Percentiles rank a stretch among this genome's conserved stretches.
Evolutionary conservation across 2,113 vertebrate species (phyloP).

Genomic region (Thunnus thynnus): DNA sequence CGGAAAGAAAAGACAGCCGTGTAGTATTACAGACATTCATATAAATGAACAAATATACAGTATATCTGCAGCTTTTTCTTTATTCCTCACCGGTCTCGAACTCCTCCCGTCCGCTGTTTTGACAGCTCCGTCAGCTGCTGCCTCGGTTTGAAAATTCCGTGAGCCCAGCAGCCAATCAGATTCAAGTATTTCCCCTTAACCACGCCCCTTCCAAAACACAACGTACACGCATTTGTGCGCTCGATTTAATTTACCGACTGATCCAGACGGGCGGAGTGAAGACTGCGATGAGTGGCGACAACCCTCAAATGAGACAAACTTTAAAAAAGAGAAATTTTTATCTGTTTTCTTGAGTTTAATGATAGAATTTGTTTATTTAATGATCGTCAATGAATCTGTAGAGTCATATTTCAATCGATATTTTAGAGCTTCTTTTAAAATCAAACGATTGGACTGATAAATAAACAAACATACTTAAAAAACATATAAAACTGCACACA

Average conservation of each 20-base stretch:
- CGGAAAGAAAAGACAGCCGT: background rate
- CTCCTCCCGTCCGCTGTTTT: constrained; percentile 41
- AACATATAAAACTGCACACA: no score
- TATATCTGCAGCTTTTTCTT: background rate
- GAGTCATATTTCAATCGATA: background rate
- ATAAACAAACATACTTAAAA: no score
- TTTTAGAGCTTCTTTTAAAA: no score
- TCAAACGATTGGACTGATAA: no score
- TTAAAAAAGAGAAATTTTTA: background rate
- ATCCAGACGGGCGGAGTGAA: constrained; percentile 42
- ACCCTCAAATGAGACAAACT: background rate
- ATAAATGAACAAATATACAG: rapidly evolving
- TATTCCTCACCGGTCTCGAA: constrained; percentile 41
- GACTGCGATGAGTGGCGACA: rapidly evolving
- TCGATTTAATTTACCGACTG: rapidly evolving
- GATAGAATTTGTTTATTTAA: background rate
- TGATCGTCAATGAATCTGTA: background rate
- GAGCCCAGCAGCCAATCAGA: constrained; percentile 69
- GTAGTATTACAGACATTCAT: rapidly evolving
- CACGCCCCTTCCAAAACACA: constrained; percentile 29
- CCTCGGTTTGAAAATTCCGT: constrained; percentile 73
- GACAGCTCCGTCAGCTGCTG: constrained; percentile 65
- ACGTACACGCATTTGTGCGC: rapidly evolving
- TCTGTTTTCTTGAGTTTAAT: background rate
- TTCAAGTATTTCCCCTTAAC: rapidly evolving